Conservation (phyloP, 1,140 invertebrate genomes). For the Nylanderia fulva region DNA sequence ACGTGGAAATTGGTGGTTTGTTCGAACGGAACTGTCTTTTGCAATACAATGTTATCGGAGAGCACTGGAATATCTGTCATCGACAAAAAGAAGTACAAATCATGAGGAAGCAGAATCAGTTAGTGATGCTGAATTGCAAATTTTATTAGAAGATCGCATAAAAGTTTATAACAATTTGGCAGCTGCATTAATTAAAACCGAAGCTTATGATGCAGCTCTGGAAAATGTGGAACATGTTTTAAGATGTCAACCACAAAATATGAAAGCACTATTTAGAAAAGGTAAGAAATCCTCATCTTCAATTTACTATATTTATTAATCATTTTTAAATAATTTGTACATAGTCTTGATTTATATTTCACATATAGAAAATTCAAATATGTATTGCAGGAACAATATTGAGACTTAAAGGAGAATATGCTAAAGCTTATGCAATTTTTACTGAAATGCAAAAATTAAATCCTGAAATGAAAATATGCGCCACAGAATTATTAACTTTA, state of each 20-base stretch:
- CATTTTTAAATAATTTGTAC: conserved; percentile 19
- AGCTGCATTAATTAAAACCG: conserved; percentile 94
- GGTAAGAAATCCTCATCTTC: conserved; percentile 85
- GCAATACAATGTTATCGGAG: conserved; percentile 94
- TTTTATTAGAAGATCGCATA: conserved; percentile 91
- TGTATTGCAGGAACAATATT: conserved; percentile 87
- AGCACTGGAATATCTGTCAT: conserved; percentile 93
- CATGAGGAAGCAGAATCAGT: conserved; percentile 72
- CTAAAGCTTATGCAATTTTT: conserved; percentile 87
- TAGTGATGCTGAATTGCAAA: conserved; percentile 87
- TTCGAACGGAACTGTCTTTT: conserved; percentile 90
- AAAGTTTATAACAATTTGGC: conserved; percentile 96
- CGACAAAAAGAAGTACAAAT: conserved; percentile 85
- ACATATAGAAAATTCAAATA: background rate
- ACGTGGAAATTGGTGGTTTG: conserved; percentile 95
- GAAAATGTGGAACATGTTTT: conserved; percentile 93
- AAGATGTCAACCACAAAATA: conserved; percentile 93
- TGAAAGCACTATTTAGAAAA: conserved; percentile 96
- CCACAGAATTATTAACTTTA: conserved; percentile 88
- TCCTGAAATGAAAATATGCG: conserved; percentile 87
- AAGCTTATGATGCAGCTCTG: conserved; percentile 93
- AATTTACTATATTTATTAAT: conserved; percentile 71
- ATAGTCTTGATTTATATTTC: conserved; percentile 47
- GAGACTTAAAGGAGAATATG: conserved; percentile 87
- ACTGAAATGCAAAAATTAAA: conserved; percentile 87